Percentiles rank a stretch among this genome's conserved stretches.
Evolutionary conservation across 2,797 vertebrate genomes (phyloP).

Genomic region (Xiphorhynchus erythropygius): DNA sequence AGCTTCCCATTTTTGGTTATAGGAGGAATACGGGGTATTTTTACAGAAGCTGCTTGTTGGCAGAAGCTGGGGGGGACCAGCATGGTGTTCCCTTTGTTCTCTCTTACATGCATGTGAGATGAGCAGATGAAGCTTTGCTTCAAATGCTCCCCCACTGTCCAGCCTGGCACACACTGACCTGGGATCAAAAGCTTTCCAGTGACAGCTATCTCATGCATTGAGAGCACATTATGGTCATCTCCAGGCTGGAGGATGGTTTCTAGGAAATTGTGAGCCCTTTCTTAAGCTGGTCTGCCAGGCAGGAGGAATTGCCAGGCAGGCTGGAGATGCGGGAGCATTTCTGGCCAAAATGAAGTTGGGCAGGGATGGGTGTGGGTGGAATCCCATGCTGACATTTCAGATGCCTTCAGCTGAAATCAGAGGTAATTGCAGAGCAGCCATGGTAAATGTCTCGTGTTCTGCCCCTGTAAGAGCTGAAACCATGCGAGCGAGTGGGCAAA

Average conservation of each 20-base stretch:
- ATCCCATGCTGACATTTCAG: background rate
- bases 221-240: background rate
- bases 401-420: background rate
- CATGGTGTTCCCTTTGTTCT: fast-evolving
- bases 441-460: conserved; percentile 12
- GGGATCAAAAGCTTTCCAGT: background rate
- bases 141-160: fast-evolving
- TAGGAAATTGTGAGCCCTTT: fast-evolving
- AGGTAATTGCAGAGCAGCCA: conserved; percentile 7
- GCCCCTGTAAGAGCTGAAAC: background rate
- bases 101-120: fast-evolving
- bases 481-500: conserved; percentile 10
- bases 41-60: background rate
- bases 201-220: fast-evolving
- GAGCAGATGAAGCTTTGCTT: fast-evolving
- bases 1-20: background rate
- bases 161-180: fast-evolving
- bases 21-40: background rate
- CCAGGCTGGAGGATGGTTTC: background rate
- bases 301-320: background rate
- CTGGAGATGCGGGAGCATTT: fast-evolving
- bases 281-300: fast-evolving
- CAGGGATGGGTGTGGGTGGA: background rate
- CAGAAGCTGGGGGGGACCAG: background rate
- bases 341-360: background rate